These are phyloP conservation scores for Melanotaenia boesemani DNA, from an alignment of 2,797 vertebrate species.

Conservation along the genomic window DNA sequence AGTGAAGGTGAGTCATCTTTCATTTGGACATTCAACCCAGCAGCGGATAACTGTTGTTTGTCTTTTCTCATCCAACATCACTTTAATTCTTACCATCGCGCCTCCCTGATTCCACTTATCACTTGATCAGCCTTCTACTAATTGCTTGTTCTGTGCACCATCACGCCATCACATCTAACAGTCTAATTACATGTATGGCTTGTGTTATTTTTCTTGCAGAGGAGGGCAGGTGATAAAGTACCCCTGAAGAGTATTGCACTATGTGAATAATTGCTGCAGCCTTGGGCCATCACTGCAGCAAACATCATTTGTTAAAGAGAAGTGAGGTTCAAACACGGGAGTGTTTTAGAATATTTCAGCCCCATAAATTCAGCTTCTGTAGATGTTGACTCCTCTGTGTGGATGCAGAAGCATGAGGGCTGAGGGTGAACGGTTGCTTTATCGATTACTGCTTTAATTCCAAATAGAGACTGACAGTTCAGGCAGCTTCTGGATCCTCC, in stretches of 20 bases:
- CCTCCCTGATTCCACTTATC: constrained; percentile 39
- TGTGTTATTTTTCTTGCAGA: constrained; percentile 50
- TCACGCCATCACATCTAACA: constrained; percentile 58
- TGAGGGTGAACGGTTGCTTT: constrained; percentile 42
- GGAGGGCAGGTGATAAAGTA: constrained; percentile 54
- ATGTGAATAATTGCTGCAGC: constrained; percentile 42
- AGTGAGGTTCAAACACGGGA: neutral
- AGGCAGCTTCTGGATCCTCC: constrained; percentile 64
- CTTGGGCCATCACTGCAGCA: constrained; percentile 24
- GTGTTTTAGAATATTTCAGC: constrained; percentile 26
- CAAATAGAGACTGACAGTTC: constrained; percentile 69
- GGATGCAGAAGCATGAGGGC: constrained; percentile 14
- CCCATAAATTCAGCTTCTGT: constrained; percentile 14
- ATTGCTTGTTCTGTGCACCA: constrained; percentile 57
- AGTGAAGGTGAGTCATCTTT: constrained; percentile 4
- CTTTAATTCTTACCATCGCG: constrained; percentile 31
- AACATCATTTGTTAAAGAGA: constrained; percentile 39
- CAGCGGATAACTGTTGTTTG: neutral
- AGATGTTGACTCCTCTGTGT: constrained; percentile 21
- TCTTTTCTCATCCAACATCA: constrained; percentile 7
- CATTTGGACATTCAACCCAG: neutral
- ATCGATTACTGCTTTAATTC: constrained; percentile 77
- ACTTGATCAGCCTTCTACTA: constrained; percentile 47
- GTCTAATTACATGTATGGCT: constrained; percentile 57
- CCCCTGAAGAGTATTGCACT: constrained; percentile 18